phyloP scores from a whole-genome alignment of 2,888 invertebrate species.

The Drosophila meridiana region DNA sequence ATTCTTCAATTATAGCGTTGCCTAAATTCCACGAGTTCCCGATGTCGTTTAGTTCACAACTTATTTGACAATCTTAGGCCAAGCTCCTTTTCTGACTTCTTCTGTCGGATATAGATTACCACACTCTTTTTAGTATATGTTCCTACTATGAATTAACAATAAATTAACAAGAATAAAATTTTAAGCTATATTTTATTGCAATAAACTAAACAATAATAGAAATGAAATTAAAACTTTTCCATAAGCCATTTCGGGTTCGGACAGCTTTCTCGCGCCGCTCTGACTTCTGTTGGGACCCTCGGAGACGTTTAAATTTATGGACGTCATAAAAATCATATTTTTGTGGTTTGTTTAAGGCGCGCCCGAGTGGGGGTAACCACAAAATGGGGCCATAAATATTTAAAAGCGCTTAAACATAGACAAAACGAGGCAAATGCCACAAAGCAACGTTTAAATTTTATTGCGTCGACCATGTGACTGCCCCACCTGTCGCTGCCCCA shows the following conservation, averaged over 20 bases:
- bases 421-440: constrained; percentile 44
- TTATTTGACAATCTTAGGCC: too few species aligned
- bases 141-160: neutral
- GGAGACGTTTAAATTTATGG: constrained; percentile 72
- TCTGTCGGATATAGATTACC: too few species aligned
- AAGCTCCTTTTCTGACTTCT: too few species aligned
- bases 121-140: too few species aligned
- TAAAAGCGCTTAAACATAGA: constrained; percentile 69
- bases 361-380: constrained; percentile 30
- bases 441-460: constrained; percentile 74
- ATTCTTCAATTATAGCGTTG: too few species aligned
- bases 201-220: neutral
- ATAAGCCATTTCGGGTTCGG: constrained; percentile 13
- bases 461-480: constrained; percentile 46
- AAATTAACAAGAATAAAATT: neutral
- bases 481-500: neutral
- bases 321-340: constrained; percentile 74
- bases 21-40: too few species aligned
- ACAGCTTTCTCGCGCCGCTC: constrained; percentile 10
- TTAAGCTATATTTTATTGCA: neutral
- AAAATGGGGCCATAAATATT: constrained; percentile 77
- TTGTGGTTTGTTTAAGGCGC: constrained; percentile 36
- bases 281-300: constrained; percentile 8
- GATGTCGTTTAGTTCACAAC: too few species aligned
- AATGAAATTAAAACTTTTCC: constrained; percentile 8